Evolutionary conservation across 2,888 invertebrate species (phyloP).

Genomic region (Cyrtodaria siliqua): DNA sequence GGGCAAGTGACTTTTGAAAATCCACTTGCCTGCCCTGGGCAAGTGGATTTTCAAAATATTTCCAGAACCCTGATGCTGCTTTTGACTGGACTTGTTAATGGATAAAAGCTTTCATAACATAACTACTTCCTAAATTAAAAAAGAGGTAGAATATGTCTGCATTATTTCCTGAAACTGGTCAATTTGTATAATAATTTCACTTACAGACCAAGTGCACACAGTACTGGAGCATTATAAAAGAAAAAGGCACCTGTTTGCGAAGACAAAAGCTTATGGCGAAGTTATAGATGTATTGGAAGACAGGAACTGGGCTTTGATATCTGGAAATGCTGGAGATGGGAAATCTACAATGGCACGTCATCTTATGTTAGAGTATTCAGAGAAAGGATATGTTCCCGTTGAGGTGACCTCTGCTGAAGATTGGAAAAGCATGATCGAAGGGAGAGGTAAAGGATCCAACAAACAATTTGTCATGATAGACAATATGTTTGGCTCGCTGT

Average conservation of each 20-base stretch:
- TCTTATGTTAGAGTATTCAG: conserved; percentile 5
- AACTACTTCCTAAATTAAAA: no score
- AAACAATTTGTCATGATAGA: conserved; percentile 32
- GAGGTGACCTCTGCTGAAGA: conserved; percentile 20
- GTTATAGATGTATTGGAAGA: conserved; percentile 17
- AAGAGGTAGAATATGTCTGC: no score
- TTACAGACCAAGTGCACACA: conserved; percentile 13
- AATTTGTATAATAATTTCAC: no score
- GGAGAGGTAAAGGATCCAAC: not conserved
- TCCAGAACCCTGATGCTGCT: no score
- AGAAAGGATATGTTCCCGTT: conserved; percentile 14
- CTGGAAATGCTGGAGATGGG: conserved; percentile 37
- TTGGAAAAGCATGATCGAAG: conserved; percentile 25
- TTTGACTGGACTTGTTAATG: no score
- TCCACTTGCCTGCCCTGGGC: no score
- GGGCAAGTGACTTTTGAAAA: no score
- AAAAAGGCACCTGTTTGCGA: conserved; percentile 21
- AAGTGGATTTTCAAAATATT: no score
- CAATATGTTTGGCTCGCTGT: conserved; percentile 36
- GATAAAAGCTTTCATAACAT: no score
- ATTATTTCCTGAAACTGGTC: no score
- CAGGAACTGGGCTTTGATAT: conserved; percentile 18
- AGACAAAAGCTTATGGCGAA: conserved; percentile 24
- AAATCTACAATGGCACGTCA: conserved; percentile 28
- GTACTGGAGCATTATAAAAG: conserved; percentile 3